Base-by-base conservation (phyloP, 2,113 vertebrate species). In the Salminus brasiliensis region DNA sequence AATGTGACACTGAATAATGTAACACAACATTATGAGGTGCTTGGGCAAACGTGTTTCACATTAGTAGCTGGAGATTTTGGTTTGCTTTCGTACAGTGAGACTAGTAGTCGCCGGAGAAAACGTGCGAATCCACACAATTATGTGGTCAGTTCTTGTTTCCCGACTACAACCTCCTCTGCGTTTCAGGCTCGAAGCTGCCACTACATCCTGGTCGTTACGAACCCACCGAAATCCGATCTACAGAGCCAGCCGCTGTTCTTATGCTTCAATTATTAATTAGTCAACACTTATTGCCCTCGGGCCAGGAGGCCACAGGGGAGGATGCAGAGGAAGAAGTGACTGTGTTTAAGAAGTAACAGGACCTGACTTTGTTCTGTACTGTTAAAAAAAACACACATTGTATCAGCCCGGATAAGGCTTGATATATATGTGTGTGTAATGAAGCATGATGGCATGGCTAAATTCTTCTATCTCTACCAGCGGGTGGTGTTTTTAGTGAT, bases 261-360 rank as follows among this genome's bases (percentile, higher is more conserved):
- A 92, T 92, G 91, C 92, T 93, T 96, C 91, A 95, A 94, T 96
- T 94, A 96, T 96, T 95, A 95, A 96, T 95, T 93, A 95, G 91
- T 82, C 91, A 91, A 89, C 91, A 92, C 93, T 92, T 94, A 92
- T 93, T 93, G 92, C 90, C 90, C 91, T 87, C 83, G 82, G 87
- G 92, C 72, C 91, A 91, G 94, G 92, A 79, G 86, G 76, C 84
- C 82, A 88, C 83, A 72, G 49, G 52, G 68, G 81, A 66, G 39
- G 74, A 57, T 72, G 71, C 57, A 63, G 45, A 16, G 18, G 34
- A 82, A 47, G 73, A 39, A 41, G 60, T 55, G 52, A 34, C 72
- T 71, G 81, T 78, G 62, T 90, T 92, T 93, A 88, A 91, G 92
- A 88, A 86, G 89, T 90, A 93, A 90, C 79, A 74, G 80, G 87